Evolutionary conservation across 2,797 vertebrate species (phyloP).

Genomic region (Alca torda): DNA sequence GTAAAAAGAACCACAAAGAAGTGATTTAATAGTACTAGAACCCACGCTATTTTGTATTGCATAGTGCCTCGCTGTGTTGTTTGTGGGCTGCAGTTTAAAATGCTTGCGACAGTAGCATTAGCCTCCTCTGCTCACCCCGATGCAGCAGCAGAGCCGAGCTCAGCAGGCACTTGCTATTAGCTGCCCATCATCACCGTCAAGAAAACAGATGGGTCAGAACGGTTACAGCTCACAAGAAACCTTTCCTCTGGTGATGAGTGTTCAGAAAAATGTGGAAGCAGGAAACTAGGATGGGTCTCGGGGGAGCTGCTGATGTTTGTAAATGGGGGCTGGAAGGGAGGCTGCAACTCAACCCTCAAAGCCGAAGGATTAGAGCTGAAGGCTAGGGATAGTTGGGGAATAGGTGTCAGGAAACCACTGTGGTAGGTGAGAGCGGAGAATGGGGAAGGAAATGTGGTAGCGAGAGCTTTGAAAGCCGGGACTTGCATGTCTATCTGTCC

Average conservation of each 20-base stretch:
- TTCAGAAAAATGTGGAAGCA: not conserved
- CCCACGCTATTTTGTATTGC: not conserved
- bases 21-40: not conserved
- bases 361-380: not conserved
- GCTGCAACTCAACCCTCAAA: not conserved
- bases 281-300: not conserved
- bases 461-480: fast-evolving
- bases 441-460: not conserved
- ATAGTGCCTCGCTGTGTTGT: fast-evolving
- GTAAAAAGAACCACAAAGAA: not conserved
- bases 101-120: not conserved
- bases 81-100: not conserved
- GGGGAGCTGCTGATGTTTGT: not conserved
- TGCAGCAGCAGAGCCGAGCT: not conserved
- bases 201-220: not conserved
- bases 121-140: not conserved
- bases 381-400: not conserved
- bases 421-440: not conserved
- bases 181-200: not conserved
- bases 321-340: not conserved
- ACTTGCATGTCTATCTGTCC: not conserved
- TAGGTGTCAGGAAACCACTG: not conserved
- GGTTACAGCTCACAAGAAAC: not conserved
- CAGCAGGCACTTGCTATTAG: not conserved
- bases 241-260: not conserved